These are phyloP conservation scores for Pristiophorus japonicus DNA, from an alignment of 2,113 vertebrate genomes.

Conservation along the genomic window DNA sequence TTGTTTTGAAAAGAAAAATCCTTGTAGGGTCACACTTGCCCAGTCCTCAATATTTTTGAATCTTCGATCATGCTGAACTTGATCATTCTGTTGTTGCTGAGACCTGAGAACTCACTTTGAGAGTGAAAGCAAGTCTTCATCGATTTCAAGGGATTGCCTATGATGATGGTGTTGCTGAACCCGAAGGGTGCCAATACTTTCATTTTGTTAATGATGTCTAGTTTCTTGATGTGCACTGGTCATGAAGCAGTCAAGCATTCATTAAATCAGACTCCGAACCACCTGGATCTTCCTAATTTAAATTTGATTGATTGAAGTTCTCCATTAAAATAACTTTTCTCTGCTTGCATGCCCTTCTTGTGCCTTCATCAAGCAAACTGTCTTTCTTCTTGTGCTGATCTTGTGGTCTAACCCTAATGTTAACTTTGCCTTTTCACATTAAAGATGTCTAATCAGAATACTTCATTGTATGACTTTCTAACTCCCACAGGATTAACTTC, in stretches of 20 bases:
- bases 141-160: too few species aligned
- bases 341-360: not conserved
- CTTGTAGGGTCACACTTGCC: not conserved
- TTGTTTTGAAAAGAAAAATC: not conserved
- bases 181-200: not conserved
- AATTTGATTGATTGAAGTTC: not conserved
- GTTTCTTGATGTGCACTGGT: not conserved
- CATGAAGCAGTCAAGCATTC: not conserved
- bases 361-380: not conserved
- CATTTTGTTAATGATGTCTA: not conserved
- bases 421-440: not conserved
- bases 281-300: not conserved
- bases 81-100: not conserved
- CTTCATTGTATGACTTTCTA: not conserved
- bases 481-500: not conserved
- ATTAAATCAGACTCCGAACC: not conserved
- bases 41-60: not conserved
- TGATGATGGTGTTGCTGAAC: not conserved
- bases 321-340: not conserved
- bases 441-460: not conserved
- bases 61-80: not conserved
- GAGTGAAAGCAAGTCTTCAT: too few species aligned
- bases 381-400: not conserved
- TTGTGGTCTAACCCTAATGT: not conserved
- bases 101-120: too few species aligned